Evolutionary conservation across 2,888 invertebrate species (phyloP).

Genomic region (Itoplectis maculator): DNA sequence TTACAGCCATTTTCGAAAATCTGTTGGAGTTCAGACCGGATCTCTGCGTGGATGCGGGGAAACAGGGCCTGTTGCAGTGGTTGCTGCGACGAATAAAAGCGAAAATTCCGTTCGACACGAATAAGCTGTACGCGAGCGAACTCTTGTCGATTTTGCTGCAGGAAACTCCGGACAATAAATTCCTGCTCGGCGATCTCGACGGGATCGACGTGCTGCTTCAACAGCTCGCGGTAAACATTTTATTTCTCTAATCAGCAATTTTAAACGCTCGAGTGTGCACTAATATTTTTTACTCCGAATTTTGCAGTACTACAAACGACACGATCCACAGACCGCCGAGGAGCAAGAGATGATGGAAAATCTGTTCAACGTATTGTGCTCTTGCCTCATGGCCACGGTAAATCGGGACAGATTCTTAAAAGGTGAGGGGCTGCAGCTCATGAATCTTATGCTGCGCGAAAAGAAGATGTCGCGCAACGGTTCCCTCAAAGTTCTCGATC

Average conservation of each 20-base stretch:
- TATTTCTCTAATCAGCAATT: conserved; percentile 42
- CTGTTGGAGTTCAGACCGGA: conserved; percentile 96
- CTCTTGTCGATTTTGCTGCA: conserved; percentile 97
- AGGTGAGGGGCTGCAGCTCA: conserved; percentile 98
- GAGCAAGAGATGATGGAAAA: conserved; percentile 99
- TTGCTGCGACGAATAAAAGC: conserved; percentile 94
- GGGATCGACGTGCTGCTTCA: conserved; percentile 98
- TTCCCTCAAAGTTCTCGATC: conserved; percentile 97
- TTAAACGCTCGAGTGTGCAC: neutral
- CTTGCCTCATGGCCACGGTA: conserved; percentile 93
- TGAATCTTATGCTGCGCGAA: conserved; percentile 99
- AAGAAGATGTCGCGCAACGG: conserved; percentile 98
- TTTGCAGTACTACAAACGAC: conserved; percentile 94
- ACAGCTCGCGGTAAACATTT: conserved; percentile 91
- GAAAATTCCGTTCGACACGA: conserved; percentile 96
- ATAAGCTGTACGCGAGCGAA: conserved; percentile 98
- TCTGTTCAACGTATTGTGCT: conserved; percentile 97
- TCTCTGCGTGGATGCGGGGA: conserved; percentile 93
- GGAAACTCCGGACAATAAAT: conserved; percentile 93
- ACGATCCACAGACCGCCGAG: conserved; percentile 95
- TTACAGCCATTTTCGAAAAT: conserved; percentile 95
- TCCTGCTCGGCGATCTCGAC: conserved; percentile 95
- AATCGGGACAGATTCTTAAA: conserved; percentile 97
- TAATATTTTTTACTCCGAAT: neutral
- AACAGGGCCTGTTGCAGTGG: conserved; percentile 97